A percentile compares a stretch with the other conserved stretches of the same genome.
Conservation (phyloP, 2,888 invertebrate genomes). For the Philonicus albiceps region DNA sequence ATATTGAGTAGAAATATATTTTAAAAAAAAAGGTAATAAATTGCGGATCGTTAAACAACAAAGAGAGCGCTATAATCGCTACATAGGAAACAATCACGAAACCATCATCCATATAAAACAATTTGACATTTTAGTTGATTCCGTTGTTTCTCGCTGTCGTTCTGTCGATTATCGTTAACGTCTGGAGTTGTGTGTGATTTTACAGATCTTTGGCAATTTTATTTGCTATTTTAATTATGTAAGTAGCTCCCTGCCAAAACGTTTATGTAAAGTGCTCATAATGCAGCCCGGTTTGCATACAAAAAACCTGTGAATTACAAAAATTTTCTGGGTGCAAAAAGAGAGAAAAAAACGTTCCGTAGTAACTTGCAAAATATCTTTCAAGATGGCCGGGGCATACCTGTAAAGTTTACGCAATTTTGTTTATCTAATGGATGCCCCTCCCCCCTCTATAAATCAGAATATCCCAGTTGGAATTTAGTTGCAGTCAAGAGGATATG, state of each 20-base stretch:
- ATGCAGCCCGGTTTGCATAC: neutral
- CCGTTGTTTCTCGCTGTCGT: slow-evolving; percentile 41
- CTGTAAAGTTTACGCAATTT: slow-evolving; percentile 38
- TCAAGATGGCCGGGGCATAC: slow-evolving; percentile 45
- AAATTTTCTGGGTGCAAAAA: slow-evolving; percentile 8
- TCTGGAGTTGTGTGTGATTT: slow-evolving; percentile 42
- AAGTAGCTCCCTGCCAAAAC: slow-evolving; percentile 22
- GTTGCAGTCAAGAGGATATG: neutral
- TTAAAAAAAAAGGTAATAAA: too few species aligned
- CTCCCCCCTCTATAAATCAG: neutral
- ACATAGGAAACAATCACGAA: neutral
- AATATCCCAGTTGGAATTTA: neutral
- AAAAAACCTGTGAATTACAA: neutral
- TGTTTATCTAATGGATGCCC: slow-evolving; percentile 24
- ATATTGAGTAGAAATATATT: too few species aligned
- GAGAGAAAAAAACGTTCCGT: neutral
- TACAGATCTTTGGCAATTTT: slow-evolving; percentile 30
- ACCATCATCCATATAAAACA: neutral
- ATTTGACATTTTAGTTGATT: slow-evolving; percentile 27
- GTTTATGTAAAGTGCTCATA: neutral
- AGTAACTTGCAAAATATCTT: slow-evolving; percentile 32
- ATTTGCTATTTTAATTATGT: slow-evolving; percentile 45
- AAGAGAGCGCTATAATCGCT: neutral
- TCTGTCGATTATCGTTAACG: slow-evolving; percentile 42
- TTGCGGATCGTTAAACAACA: neutral